Percentiles rank a stretch among this genome's conserved stretches.
Evolutionary conservation across 2,888 invertebrate species (phyloP).

Genomic region (Nomada ferruginata): DNA sequence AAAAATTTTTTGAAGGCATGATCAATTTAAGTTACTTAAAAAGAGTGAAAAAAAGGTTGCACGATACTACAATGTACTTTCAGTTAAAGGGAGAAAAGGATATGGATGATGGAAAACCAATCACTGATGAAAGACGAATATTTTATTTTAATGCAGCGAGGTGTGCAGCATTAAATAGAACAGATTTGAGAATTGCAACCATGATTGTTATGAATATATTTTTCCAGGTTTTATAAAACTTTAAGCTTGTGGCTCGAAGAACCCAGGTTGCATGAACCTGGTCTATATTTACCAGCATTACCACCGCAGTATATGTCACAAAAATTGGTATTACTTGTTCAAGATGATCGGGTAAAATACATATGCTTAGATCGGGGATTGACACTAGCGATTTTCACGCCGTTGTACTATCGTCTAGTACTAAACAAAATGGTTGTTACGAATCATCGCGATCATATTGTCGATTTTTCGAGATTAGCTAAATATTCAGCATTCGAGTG

Average conservation of each 20-base stretch:
- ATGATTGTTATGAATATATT: slow-evolving; percentile 4
- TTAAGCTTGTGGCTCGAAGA: slow-evolving; percentile 92
- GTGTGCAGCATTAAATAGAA: slow-evolving; percentile 44
- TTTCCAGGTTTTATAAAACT: slow-evolving; percentile 86
- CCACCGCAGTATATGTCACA: slow-evolving; percentile 90
- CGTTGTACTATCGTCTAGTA: too few relatives aligned
- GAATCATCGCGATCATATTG: too few relatives aligned
- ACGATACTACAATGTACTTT: slow-evolving; percentile 87
- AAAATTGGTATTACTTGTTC: slow-evolving; percentile 87
- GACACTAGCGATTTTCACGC: too few relatives aligned
- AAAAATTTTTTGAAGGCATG: slow-evolving; percentile 90
- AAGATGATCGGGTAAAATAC: slow-evolving; percentile 85
- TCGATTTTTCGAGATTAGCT: too few relatives aligned
- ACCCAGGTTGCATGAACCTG: slow-evolving; percentile 89
- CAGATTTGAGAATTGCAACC: not conserved
- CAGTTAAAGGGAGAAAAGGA: slow-evolving; percentile 84
- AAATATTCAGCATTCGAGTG: too few relatives aligned
- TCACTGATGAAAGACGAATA: slow-evolving; percentile 80
- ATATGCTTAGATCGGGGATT: not conserved
- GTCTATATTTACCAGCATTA: slow-evolving; percentile 88
- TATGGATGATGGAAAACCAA: slow-evolving; percentile 80
- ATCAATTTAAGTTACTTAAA: slow-evolving; percentile 88
- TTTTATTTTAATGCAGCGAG: slow-evolving; percentile 81
- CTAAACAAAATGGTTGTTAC: too few relatives aligned
- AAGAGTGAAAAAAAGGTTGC: slow-evolving; percentile 88